Base-by-base conservation (phyloP, 2,797 vertebrate genomes). In the Rhodeus uyekii region DNA sequence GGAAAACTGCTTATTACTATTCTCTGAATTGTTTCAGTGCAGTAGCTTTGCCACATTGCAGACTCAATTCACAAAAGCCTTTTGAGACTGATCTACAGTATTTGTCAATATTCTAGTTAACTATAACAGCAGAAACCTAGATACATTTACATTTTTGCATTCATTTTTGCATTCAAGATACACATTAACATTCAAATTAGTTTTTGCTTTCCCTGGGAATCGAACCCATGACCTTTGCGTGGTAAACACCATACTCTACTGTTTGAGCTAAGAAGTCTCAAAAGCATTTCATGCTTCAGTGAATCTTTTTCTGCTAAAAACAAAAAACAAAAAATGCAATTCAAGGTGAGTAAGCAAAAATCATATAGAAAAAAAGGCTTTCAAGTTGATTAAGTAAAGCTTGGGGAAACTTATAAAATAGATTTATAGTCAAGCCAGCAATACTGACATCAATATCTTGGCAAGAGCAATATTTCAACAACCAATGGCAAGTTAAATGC, bases 331-430 rank as follows among this genome's bases (percentile, higher is more conserved):
- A 38, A 48, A 38, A 73, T 63, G 16, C n/a, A 39, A 53, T 39
- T 14, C n/a, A 32, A n/a, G 60, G 12, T 32, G 32, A 32, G 12
- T n/a, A 42, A 46, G 60, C 44, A 74, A 64, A 73, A 16, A 22
- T 46, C 27, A 50, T 74, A 44, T n/a, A 34, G 7, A 39, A 44
- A 48, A 74, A 82, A 60, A 29, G 53, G 73, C 73, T 76, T 76
- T 82, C n/a, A 76, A 22, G 50, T 19, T 69, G 50, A 76, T 76
- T 58, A 60, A 60, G 46, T 13, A 55, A 82, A 58, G 48, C 27
- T 39, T 67, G 19, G 18, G 16, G 32, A 68, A 16, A 36, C 27
- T 13, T 58, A 44, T 68, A 10, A n/a, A 10, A 64, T 12, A 64
- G 22, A 50, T 50, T 78, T 78, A 68, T 67, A 44, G 61, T 32